Evolutionary conservation across 2,797 vertebrate genomes (phyloP).

Genomic region (Coccyzus lansbergi): DNA sequence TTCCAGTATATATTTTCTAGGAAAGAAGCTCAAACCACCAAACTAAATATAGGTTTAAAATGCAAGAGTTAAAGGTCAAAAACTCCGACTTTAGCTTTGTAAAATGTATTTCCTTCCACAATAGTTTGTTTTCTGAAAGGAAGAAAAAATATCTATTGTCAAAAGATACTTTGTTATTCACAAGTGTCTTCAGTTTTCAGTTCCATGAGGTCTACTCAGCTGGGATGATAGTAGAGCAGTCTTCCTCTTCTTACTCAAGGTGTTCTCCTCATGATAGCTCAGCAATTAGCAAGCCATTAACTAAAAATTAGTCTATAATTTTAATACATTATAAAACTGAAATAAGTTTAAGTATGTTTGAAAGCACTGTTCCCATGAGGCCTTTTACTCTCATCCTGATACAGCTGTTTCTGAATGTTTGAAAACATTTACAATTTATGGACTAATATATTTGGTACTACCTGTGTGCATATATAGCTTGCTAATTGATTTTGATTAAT

Average conservation of each 20-base stretch:
- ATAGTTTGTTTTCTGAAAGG: background rate
- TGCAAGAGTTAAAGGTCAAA: background rate
- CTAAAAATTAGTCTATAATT: background rate
- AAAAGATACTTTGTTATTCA: background rate
- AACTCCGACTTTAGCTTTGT: background rate
- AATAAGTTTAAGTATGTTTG: background rate
- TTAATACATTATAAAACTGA: constrained; percentile 15
- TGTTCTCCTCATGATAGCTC: background rate
- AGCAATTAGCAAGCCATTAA: constrained; percentile 18
- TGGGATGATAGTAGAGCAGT: background rate
- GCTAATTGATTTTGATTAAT: constrained; percentile 4
- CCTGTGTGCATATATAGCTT: background rate
- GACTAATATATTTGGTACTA: background rate
- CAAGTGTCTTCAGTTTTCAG: background rate
- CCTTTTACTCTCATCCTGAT: constrained; percentile 9
- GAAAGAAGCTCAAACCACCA: background rate
- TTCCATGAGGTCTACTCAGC: background rate
- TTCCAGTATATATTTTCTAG: background rate
- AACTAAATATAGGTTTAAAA: background rate
- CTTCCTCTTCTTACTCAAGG: background rate
- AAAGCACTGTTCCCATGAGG: background rate
- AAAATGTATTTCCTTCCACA: background rate
- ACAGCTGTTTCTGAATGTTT: background rate
- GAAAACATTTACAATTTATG: constrained; percentile 19
- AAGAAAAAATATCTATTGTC: background rate